Conservation (phyloP, 2,797 vertebrate genomes). For the Fistularia commersonii region DNA sequence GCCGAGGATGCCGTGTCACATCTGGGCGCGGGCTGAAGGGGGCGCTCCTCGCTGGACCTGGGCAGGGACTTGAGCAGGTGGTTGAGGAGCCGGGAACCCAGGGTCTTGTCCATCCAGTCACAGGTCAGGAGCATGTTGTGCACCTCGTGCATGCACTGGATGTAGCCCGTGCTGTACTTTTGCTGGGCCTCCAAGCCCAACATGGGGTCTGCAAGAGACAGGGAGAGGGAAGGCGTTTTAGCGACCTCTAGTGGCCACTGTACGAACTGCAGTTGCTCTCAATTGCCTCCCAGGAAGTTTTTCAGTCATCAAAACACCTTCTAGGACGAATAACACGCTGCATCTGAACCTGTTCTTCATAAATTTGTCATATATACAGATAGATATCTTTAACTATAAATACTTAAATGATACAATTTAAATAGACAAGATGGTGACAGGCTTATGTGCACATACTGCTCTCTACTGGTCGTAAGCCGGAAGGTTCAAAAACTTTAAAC, state of each 20-base stretch:
- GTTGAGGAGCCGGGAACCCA: constrained; percentile 83
- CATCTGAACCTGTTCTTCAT: no score
- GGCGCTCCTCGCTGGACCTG: constrained; percentile 63
- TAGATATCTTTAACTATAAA: no score
- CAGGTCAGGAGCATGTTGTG: constrained; percentile 88
- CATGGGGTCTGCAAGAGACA: constrained; percentile 64
- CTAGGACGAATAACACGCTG: no score
- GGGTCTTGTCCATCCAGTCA: constrained; percentile 89
- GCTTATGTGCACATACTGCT: constrained; percentile 17
- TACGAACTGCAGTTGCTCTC: background rate
- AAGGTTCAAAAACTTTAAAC: background rate
- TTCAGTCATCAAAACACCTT: no score
- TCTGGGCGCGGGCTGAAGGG: constrained; percentile 36
- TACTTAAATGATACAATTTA: no score
- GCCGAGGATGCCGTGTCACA: constrained; percentile 24
- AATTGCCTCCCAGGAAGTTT: background rate
- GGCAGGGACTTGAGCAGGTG: constrained; percentile 86
- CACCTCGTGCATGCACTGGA: constrained; percentile 90
- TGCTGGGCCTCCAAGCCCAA: constrained; percentile 82
- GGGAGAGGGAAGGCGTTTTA: background rate
- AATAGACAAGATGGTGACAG: background rate
- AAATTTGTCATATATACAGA: no score
- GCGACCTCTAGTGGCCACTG: constrained; percentile 28
- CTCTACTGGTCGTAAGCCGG: constrained; percentile 8
- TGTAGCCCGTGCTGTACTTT: constrained; percentile 88